A percentile compares a stretch with the other conserved stretches of the same genome.
These are phyloP conservation scores for Sinocyclocheilus anshuiensis DNA, from an alignment of 2,113 vertebrate species.

Conservation along the genomic window DNA sequence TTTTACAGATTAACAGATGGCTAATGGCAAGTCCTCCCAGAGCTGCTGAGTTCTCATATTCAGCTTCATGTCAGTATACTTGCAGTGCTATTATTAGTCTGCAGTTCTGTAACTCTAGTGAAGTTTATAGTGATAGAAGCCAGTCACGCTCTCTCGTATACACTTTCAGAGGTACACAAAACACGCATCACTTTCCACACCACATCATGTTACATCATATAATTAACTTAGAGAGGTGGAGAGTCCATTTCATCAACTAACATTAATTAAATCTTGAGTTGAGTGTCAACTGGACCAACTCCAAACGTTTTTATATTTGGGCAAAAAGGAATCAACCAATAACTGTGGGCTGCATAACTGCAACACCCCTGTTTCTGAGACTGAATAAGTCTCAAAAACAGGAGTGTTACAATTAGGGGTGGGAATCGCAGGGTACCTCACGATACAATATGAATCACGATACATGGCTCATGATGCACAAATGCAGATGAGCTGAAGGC, in stretches of 20 bases:
- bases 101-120: slow-evolving; percentile 50
- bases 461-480: no score
- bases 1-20: slow-evolving; percentile 19
- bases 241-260: not conserved
- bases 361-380: no score
- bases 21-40: slow-evolving; percentile 12
- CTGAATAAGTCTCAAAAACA: no score
- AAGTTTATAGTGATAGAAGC: slow-evolving; percentile 43
- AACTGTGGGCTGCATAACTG: not conserved
- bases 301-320: not conserved
- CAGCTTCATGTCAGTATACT: slow-evolving; percentile 37
- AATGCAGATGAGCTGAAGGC: no score
- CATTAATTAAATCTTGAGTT: not conserved
- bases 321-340: not conserved
- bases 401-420: no score
- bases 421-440: no score
- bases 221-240: not conserved
- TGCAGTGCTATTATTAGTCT: slow-evolving; percentile 58
- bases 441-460: no score
- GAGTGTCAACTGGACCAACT: not conserved
- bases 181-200: not conserved
- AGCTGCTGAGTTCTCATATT: slow-evolving; percentile 33
- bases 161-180: slow-evolving; percentile 15
- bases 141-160: slow-evolving; percentile 1
- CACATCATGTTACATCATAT: not conserved